Base-by-base conservation (phyloP, 2,113 vertebrate species). In the Anser cygnoides region DNA sequence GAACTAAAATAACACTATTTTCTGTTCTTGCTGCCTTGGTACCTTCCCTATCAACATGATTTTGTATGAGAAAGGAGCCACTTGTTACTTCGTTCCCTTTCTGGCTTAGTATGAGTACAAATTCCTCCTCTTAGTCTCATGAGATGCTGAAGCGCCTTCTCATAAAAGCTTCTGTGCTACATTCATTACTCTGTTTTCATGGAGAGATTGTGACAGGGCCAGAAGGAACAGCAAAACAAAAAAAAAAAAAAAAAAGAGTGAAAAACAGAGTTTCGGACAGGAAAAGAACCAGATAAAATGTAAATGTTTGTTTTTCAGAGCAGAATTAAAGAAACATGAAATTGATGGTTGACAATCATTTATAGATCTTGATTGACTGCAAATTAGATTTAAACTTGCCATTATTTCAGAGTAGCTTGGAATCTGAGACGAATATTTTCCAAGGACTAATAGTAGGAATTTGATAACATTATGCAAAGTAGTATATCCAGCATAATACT, bases 391-490 rank as follows among this genome's bases (percentile, higher is more conserved):
- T 95, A 86, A 94, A 89, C 66, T 92, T 72, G 44, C 49, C 49
- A 84, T 96, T 95, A 88, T 96, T 90, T 96, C 90, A 96, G 58
- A 81, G 57, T 39, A 78, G 70, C 92, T 84, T 94, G 66, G 65
- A 95, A 90, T 90, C 77, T 50, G 76, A 96, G 80, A 73, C 75
- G 95, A 93, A 95, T 84, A 95, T 95, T 94, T 96, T 96, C 88
- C 90, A 94, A 86, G 50, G 62, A 50, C 83, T 94, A 97, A 96
- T 93, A 93, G 90, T 22, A 93, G 89, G 86, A 95, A 92, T 96
- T 96, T 84, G 66, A 89, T 93, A 90, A 77, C 95, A 96, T 94
- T 93, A 95, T 96, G 92, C 92, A 82, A 92, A 97, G 80, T 44
- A 93, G 86, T 31, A 92, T 92, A 96, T 78, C 87, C 67, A 84